Evolutionary conservation across 2,888 invertebrate genomes (phyloP), one percentile per base, ranked within the genome.

Genomic region (Acleris laterana): DNA sequence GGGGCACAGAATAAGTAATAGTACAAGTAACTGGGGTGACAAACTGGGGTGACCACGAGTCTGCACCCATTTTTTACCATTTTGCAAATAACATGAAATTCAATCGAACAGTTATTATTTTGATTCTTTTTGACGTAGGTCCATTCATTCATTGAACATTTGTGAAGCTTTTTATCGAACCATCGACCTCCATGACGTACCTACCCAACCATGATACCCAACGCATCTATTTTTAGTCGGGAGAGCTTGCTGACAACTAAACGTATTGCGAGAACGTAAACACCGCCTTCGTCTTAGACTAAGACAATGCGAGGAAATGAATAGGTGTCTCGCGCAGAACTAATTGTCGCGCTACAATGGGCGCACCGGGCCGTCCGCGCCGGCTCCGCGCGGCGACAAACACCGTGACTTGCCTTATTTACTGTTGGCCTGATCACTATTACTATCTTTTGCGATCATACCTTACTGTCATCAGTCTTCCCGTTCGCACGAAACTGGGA

Each of bases 321-420:
- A 91, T 90, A 81, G 90, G 84, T 86, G 88, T 88, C 88, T 83
- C 75, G 81, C 74, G 79, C 89, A 88, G 83, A 78, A 79, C 83
- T 89, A 86, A 89, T 90, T 89, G 88, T 86, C 79, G 77, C 77
- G 68, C 72, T 73, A 86, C 84, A 87, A 87, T 84, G 73, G 82
- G 55, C 67, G 63, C 71, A 76, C 72, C 70, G 66, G 70, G 61
- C 68, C 63, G 68, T 46, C 53, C 56, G 28, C 52, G 22, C 42
- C 32, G 19, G 20, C n/a, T 13, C 46, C 9, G 42, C 11, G 11
- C n/a, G 16, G 6, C 50, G 17, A n/a, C 53, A 58, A 48, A 57
- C 56, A 56, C 50, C 56, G 25, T 22, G 44, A 56, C 32, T 50
- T 19, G 42, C 51, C 42, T 53, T 63, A 42, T 58, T 42, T 38